Base-by-base conservation (phyloP, 2,888 invertebrate genomes). In the Bellardia pandia region DNA sequence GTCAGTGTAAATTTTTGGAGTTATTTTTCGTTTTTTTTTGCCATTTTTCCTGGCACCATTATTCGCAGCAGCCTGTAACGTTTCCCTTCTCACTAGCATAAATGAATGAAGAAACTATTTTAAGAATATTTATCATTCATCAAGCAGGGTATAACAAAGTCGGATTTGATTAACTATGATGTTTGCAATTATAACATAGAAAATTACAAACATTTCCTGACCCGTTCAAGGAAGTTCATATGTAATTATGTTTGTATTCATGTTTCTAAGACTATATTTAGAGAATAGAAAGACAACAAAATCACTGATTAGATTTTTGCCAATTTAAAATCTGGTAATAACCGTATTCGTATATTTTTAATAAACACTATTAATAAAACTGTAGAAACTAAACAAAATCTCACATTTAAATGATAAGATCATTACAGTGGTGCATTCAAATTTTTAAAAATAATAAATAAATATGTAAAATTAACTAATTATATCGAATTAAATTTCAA, bases 251-350 rank as follows among this genome's bases (percentile, higher is more conserved):
- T 45, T 45, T 9, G 23, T 51, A 42, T 40, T 76, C 13, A 51
- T 69, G 30, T 62, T 62, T 76, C 11, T 14, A 40, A 40, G 13
- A n/a, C 51, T 51, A 51, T 51, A 13, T 51, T 51, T 14, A 4
- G 51, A n/a, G 51, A 7, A 51, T 62, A 23, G 8, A 7, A 45
- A 30, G 37, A 42, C 13, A 56, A n/a, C 53, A 60, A 69, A 74
- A 84, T 84, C 78, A 77, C 62, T 66, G 9, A 42, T 16, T 53
- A 11, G 9, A 42, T 16, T 53, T 13, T 64, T 64, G 53, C 78
- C 64, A 51, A 79, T 71, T 78, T 13, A n/a, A 45, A 83, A 80
- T 80, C 53, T 48, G 45, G 80, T 30, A 77, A 86, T 84, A 86
- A 76, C 58, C 66, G n/a, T n/a, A n/a, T n/a, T n/a, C n/a, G n/a